A percentile compares a stretch with the other conserved stretches of the same genome.
Conservation (phyloP, 2,113 vertebrate species). For the Pelmatolapia mariae region DNA sequence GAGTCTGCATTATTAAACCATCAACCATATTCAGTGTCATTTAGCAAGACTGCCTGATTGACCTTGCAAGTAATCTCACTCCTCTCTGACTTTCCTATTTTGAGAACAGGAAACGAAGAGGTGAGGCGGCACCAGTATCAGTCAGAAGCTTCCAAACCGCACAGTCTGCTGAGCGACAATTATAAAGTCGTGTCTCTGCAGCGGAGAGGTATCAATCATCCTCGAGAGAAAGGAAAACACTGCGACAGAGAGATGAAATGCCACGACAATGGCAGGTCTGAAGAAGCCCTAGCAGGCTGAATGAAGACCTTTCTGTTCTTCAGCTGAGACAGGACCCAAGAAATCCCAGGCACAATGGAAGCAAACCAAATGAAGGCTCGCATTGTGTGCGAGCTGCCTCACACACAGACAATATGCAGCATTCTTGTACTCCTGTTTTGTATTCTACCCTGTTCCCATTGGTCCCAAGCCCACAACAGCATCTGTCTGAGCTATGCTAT, state of each 20-base stretch:
- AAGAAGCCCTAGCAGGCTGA: constrained; percentile 20
- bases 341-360: constrained; percentile 46
- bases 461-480: constrained; percentile 15
- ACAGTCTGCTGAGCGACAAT: background rate
- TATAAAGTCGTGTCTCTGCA: background rate
- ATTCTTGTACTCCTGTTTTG: constrained; percentile 35
- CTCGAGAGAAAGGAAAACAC: background rate
- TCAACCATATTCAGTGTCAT: background rate
- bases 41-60: background rate
- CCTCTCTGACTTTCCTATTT: background rate
- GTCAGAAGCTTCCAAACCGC: background rate
- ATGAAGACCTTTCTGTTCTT: constrained; percentile 50
- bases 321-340: constrained; percentile 21
- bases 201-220: constrained; percentile 5
- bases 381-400: constrained; percentile 34
- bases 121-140: background rate
- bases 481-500: constrained; percentile 34
- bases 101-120: background rate
- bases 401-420: constrained; percentile 35
- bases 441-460: constrained; percentile 4
- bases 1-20: background rate
- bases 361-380: constrained; percentile 35
- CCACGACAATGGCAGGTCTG: constrained; percentile 42
- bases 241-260: background rate
- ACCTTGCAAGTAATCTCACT: constrained; percentile 9